These are phyloP conservation scores for Gryllus bimaculatus DNA, from an alignment of 1,140 invertebrate genomes.

Conservation along the genomic window DNA sequence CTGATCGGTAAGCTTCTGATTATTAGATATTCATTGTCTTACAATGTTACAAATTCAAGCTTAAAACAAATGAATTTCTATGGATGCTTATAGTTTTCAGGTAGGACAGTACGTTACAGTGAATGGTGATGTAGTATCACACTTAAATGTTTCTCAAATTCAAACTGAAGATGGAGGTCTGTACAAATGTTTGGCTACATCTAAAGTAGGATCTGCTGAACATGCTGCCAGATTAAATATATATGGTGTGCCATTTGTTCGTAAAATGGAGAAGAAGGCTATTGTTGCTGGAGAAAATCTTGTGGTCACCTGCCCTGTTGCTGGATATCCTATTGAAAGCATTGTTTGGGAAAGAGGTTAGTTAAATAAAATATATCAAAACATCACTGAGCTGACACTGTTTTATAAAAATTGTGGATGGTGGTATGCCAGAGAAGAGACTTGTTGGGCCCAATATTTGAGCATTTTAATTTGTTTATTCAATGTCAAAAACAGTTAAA, in stretches of 20 bases:
- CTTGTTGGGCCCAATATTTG: too few species aligned
- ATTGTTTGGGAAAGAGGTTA: slow-evolving; percentile 85
- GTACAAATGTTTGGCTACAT: slow-evolving; percentile 84
- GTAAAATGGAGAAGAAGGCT: slow-evolving; percentile 87
- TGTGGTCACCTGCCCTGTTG: slow-evolving; percentile 83
- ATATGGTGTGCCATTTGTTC: slow-evolving; percentile 80
- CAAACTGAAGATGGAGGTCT: slow-evolving; percentile 88
- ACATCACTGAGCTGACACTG: too few species aligned
- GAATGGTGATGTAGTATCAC: slow-evolving; percentile 85
- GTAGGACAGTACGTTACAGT: slow-evolving; percentile 81
- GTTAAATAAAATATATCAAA: not conserved
- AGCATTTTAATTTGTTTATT: too few species aligned
- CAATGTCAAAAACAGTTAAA: too few species aligned
- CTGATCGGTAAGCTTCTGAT: slow-evolving; percentile 45
- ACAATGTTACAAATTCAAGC: not conserved
- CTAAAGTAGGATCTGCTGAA: slow-evolving; percentile 80
- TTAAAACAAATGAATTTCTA: not conserved
- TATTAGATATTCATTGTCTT: not conserved
- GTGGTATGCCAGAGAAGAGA: too few species aligned
- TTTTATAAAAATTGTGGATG: too few species aligned
- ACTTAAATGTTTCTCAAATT: slow-evolving; percentile 85
- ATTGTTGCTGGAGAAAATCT: slow-evolving; percentile 87
- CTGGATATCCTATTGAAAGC: slow-evolving; percentile 86
- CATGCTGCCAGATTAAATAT: slow-evolving; percentile 84
- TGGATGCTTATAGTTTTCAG: slow-evolving; percentile 41